A percentile compares a stretch with the other conserved stretches of the same genome.
These are phyloP conservation scores for Drosophila engyochracea DNA, from an alignment of 2,888 invertebrate species.

Conservation along the genomic window DNA sequence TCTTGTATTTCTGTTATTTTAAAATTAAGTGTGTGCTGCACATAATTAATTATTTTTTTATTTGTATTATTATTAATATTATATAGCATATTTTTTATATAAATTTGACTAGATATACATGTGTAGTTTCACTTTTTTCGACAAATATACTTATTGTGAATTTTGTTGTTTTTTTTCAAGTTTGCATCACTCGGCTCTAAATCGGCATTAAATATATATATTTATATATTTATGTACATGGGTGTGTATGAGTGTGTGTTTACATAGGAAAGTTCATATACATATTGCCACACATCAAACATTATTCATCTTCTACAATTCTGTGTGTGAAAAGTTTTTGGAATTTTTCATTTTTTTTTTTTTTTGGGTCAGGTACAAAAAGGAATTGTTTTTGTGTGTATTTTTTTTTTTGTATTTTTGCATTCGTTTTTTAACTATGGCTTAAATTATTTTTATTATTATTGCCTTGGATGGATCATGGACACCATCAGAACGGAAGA, in stretches of 20 bases:
- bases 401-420: background rate
- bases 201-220: conserved; percentile 7
- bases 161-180: conserved; percentile 4
- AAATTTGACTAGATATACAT: conserved; percentile 72
- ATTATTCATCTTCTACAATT: conserved; percentile 3
- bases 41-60: background rate
- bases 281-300: conserved; percentile 28
- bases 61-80: conserved; percentile 7
- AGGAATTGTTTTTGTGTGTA: conserved; percentile 10
- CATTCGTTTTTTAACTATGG: background rate
- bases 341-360: conserved; percentile 10
- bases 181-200: conserved; percentile 37
- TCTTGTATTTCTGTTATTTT: conserved; percentile 3
- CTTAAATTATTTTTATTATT: background rate
- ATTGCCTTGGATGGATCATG: background rate
- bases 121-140: conserved; percentile 39
- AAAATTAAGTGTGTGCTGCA: conserved; percentile 10
- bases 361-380: conserved; percentile 29
- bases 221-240: conserved; percentile 28
- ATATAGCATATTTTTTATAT: conserved; percentile 23
- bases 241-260: conserved; percentile 14
- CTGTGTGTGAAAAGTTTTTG: conserved; percentile 6
- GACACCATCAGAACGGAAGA: background rate
- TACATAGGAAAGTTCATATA: conserved; percentile 9
- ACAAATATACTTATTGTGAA: conserved; percentile 32